Percentiles rank a stretch among this genome's conserved stretches.
These are phyloP conservation scores for Pelecanus crispus DNA, from an alignment of 2,113 vertebrate species.

Conservation along the genomic window DNA sequence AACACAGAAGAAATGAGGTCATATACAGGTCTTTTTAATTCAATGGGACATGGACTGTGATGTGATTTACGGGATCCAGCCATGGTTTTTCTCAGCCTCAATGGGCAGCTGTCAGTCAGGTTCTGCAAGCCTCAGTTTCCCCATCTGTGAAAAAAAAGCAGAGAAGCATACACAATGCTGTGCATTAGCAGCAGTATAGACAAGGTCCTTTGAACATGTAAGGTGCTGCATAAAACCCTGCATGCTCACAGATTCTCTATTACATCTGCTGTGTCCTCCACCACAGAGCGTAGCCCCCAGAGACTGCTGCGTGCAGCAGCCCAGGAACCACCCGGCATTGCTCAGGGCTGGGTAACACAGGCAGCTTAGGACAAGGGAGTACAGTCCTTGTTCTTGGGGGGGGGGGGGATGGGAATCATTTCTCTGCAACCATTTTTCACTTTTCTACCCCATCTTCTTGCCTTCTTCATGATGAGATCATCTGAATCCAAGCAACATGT, in stretches of 20 bases:
- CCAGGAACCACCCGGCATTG: neutral
- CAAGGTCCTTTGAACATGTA: neutral
- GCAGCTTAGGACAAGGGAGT: neutral
- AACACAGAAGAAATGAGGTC: neutral
- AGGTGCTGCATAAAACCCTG: neutral
- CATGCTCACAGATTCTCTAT: neutral
- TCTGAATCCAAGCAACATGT: neutral
- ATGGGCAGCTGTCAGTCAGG: neutral
- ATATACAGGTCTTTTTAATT: neutral
- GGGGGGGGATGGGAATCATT: neutral
- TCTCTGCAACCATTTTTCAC: neutral
- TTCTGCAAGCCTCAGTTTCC: neutral
- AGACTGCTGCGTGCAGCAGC: neutral
- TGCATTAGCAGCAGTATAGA: neutral
- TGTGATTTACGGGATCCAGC: neutral
- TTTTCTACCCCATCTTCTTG: neutral
- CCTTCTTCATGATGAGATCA: neutral
- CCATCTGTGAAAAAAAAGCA: neutral
- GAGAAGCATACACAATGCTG: neutral
- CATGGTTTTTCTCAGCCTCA: neutral
- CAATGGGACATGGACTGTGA: neutral
- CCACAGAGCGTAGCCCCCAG: rapidly evolving
- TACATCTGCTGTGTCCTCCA: neutral
- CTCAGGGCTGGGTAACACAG: neutral
- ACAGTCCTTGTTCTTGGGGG: neutral